Conservation (phyloP, 2,113 vertebrate genomes). For the Lasiurus borealis region DNA sequence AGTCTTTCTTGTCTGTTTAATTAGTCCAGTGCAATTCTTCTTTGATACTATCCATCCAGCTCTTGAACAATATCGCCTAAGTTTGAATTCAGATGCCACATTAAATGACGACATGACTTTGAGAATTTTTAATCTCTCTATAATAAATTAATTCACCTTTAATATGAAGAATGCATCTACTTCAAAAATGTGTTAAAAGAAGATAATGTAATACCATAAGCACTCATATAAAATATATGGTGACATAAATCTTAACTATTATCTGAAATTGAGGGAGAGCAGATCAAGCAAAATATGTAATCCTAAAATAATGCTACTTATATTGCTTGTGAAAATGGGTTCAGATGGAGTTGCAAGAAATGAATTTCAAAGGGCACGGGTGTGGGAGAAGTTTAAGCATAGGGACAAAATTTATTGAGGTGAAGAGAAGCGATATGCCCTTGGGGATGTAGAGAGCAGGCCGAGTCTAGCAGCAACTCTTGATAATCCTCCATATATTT, state of each 20-base stretch:
- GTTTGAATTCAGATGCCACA: background rate
- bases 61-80: background rate
- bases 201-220: background rate
- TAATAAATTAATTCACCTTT: background rate
- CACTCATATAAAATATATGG: background rate
- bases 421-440: background rate
- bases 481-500: background rate
- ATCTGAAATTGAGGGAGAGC: background rate
- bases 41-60: background rate
- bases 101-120: background rate
- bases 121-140: background rate
- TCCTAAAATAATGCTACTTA: background rate
- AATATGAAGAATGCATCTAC: background rate
- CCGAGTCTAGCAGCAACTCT: background rate
- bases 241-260: background rate
- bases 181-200: background rate
- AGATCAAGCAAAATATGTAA: background rate
- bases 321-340: background rate
- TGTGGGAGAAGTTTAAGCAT: background rate
- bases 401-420: background rate
- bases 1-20: background rate
- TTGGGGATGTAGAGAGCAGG: background rate
- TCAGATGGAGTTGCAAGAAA: background rate
- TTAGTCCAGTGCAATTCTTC: background rate
- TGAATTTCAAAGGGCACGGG: background rate